Evolutionary conservation across 2,113 vertebrate genomes (phyloP), one percentile per base, ranked within the genome.

Genomic region (Guaruba guarouba): DNA sequence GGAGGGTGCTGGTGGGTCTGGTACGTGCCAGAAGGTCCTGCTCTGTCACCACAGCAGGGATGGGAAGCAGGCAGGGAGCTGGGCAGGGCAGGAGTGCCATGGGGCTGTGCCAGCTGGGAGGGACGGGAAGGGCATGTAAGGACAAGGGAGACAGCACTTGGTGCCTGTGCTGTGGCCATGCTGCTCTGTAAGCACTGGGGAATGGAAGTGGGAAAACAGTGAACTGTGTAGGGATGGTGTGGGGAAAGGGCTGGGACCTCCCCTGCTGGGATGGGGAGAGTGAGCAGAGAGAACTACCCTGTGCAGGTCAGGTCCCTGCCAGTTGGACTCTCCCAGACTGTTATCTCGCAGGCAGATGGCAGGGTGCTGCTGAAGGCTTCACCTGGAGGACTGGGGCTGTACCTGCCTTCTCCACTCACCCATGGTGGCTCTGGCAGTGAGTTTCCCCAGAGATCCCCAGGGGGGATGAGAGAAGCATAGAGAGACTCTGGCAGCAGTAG

Each of bases 1-100:
- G 24, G 5, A 22, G 5, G 7, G 4, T 46, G n/a, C 62, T 57
- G 41, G 31, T 0, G 0, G 33, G 17, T 33, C 41, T 82, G 48
- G 59, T 48, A 70, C 0, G 0, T 46, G 51, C 41, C 46, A 49
- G 51, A 18, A 61, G 23, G 66, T 70, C 75, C 62, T 5, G 9
- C 39, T 89, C 24, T 57, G 35, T 92, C 78, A 70, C 22, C 1
- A 2, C 74, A 82, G 41, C 55, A 66, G 46, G 41, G 27, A 14
- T 22, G 13, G 68, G 59, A 73, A 64, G 82, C 29, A 61, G 80
- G 33, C 39, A 51, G 19, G 59, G 29, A 80, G 37, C 80, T 88
- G 54, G 77, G 55, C 81, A 68, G 49, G 66, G 52, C 66, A 82
- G 89, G 61, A 82, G 59, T 74, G 43, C 54, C 0, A 1, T 3